Evolutionary conservation across 2,113 vertebrate genomes (phyloP).

Genomic region (Ptilorrhoa leucosticta): DNA sequence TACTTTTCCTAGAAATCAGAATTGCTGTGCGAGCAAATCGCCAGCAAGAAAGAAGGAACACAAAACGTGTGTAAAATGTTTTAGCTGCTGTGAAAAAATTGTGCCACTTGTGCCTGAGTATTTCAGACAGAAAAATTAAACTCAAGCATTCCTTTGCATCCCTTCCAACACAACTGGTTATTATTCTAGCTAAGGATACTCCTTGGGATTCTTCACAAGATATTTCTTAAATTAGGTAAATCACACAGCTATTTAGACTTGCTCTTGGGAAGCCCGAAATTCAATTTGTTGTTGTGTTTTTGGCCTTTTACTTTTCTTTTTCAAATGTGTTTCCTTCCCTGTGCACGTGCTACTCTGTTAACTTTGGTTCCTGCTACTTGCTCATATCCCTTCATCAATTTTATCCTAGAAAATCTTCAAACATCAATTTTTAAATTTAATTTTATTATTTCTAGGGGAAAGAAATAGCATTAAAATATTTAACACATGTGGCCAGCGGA

Average conservation of each 20-base stretch:
- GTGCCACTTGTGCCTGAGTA: not conserved
- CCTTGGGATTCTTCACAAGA: not conserved
- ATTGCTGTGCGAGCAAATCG: not conserved
- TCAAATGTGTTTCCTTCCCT: not conserved
- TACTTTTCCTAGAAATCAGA: not conserved
- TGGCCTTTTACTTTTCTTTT: not conserved
- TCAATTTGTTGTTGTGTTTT: accelerated
- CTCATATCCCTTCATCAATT: not conserved
- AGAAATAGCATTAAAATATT: not conserved
- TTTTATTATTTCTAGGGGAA: not conserved
- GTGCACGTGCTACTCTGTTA: not conserved
- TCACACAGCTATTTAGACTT: not conserved
- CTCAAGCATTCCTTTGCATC: not conserved
- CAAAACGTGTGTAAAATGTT: not conserved
- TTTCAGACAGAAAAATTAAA: not conserved
- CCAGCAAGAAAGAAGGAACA: not conserved
- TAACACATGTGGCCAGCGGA: not conserved
- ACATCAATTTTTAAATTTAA: not conserved
- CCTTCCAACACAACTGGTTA: not conserved
- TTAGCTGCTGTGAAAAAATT: not conserved
- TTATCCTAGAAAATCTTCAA: not conserved
- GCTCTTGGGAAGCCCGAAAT: not conserved
- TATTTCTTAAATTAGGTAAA: not conserved
- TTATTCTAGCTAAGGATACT: not conserved
- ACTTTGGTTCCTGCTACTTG: not conserved